A percentile compares a stretch with the other conserved stretches of the same genome.
Evolutionary conservation across 2,113 vertebrate genomes (phyloP).

Genomic region (Elephas maximus): DNA sequence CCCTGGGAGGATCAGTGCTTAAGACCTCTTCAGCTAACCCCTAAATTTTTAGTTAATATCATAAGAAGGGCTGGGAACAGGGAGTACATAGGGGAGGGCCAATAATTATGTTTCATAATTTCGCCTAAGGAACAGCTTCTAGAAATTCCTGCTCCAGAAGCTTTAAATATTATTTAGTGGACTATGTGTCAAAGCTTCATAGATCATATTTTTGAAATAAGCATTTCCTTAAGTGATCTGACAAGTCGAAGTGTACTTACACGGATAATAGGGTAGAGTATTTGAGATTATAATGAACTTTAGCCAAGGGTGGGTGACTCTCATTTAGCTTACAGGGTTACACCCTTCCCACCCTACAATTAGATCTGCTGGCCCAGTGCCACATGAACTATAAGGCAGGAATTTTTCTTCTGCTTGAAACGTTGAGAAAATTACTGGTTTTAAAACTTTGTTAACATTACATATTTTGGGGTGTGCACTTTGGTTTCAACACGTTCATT

Average conservation of each 20-base stretch:
- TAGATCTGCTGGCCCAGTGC: background rate
- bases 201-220: constrained; percentile 36
- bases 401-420: background rate
- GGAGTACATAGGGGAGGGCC: background rate
- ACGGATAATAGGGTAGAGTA: background rate
- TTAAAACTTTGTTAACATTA: background rate
- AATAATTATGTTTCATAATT: background rate
- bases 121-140: background rate
- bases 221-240: background rate
- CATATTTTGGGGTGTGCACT: background rate
- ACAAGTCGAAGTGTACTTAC: background rate
- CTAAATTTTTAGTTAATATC: background rate
- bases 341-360: background rate
- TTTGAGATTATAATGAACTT: background rate
- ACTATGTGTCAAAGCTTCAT: background rate
- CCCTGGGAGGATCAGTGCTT: background rate
- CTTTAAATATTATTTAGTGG: background rate
- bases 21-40: background rate
- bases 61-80: background rate
- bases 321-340: background rate
- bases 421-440: background rate
- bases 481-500: background rate
- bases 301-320: background rate
- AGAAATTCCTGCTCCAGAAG: background rate
- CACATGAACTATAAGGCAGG: background rate